Conservation (phyloP, 2,797 vertebrate genomes). For the Acanthurus tractus region DNA sequence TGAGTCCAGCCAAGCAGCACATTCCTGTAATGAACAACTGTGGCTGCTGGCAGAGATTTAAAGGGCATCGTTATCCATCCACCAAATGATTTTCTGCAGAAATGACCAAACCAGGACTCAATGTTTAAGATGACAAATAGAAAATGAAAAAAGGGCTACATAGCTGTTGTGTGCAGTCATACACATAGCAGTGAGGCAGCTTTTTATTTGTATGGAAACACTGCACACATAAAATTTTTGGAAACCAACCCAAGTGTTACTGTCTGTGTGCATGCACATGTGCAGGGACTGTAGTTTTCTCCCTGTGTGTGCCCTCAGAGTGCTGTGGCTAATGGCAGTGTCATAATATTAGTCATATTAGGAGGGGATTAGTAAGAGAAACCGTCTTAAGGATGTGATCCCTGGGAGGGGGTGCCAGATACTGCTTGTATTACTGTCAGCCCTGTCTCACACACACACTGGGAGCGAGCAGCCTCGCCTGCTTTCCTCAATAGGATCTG, state of each 20-base stretch:
- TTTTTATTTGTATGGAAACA: constrained; percentile 19
- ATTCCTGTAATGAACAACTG: constrained; percentile 43
- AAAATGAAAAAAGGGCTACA: constrained; percentile 3
- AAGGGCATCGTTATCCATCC: constrained; percentile 29
- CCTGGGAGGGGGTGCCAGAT: constrained; percentile 72
- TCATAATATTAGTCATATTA: constrained; percentile 83
- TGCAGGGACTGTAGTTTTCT: constrained; percentile 10
- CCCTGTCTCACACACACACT: constrained; percentile 59
- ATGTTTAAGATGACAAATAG: not conserved
- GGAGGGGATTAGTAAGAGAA: constrained; percentile 78
- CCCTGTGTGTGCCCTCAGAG: constrained; percentile 46
- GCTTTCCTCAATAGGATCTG: constrained; percentile 74
- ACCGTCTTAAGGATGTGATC: constrained; percentile 78
- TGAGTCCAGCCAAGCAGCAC: constrained; percentile 39
- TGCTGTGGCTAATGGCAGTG: constrained; percentile 73
- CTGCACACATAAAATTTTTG: constrained; percentile 2
- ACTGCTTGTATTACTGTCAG: constrained; percentile 80
- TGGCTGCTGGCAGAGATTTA: constrained; percentile 26
- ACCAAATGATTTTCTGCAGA: constrained; percentile 29
- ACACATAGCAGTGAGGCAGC: constrained; percentile 5
- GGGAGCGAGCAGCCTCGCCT: constrained; percentile 63
- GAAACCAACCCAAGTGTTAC: constrained; percentile 5
- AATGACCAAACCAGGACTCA: constrained; percentile 3
- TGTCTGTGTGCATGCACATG: constrained; percentile 20
- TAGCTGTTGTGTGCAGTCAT: not conserved